Conservation (phyloP, 2,888 invertebrate species). For the Thecophora atra region DNA sequence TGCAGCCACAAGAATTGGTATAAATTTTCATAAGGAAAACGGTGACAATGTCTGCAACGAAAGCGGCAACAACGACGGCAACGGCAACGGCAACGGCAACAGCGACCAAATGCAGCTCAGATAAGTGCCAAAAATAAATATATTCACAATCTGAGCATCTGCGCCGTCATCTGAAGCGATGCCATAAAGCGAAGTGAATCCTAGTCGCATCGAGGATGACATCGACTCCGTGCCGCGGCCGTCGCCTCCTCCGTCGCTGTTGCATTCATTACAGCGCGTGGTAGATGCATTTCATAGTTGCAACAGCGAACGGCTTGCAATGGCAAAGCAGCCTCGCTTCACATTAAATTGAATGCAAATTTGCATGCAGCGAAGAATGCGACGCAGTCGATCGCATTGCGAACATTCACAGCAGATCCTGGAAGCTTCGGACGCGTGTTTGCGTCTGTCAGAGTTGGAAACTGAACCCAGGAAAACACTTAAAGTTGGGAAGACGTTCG, state of each 20-base stretch:
- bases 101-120: not conserved
- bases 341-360: constrained; percentile 63
- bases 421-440: not conserved
- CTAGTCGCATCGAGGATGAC: constrained; percentile 25
- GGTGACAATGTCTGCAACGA: not conserved
- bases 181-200: constrained; percentile 18
- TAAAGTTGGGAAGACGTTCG: too few relatives aligned
- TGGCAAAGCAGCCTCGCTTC: constrained; percentile 44
- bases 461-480: not conserved
- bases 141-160: constrained; percentile 29
- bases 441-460: not conserved
- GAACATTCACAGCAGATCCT: not conserved
- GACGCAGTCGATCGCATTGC: constrained; percentile 1
- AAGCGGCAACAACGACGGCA: not conserved
- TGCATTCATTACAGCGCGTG: constrained; percentile 25
- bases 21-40: constrained; percentile 59
- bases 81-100: constrained; percentile 17
- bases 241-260: not conserved
- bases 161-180: not conserved
- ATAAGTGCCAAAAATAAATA: constrained; percentile 30
- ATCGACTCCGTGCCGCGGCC: not conserved
- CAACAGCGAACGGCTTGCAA: too few relatives aligned
- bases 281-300: constrained; percentile 10
- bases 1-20: constrained; percentile 64
- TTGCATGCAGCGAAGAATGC: constrained; percentile 56